phyloP scores from a whole-genome alignment of 2,113 vertebrate genomes.

The Scortum barcoo region DNA sequence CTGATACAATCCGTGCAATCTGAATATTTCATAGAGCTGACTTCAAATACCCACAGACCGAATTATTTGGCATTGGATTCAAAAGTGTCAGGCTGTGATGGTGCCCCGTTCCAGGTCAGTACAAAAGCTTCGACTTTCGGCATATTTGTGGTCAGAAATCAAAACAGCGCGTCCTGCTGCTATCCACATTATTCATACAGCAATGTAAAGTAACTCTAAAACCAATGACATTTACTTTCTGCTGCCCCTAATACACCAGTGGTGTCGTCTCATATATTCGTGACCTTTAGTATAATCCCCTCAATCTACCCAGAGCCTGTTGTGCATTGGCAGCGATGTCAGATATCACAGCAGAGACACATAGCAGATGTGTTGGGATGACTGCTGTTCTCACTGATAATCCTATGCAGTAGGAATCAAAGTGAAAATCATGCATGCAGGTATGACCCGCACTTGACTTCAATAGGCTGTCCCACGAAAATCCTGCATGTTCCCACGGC shows the following conservation, averaged over 20 bases:
- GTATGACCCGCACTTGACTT: conserved; percentile 1
- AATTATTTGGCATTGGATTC: conserved; percentile 59
- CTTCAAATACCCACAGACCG: conserved; percentile 46
- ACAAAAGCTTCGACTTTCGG: conserved; percentile 48
- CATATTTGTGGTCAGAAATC: conserved; percentile 43
- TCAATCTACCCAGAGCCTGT: conserved; percentile 58
- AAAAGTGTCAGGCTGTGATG: conserved; percentile 39
- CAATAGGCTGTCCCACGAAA: conserved; percentile 4
- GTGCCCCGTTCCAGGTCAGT: conserved; percentile 36
- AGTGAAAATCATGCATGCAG: conserved; percentile 33
- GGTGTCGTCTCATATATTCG: conserved; percentile 64
- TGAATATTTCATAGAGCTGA: conserved; percentile 65
- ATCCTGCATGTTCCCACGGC: neutral
- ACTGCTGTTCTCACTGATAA: conserved; percentile 35
- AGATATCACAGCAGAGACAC: conserved; percentile 50
- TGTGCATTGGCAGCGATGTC: conserved; percentile 45
- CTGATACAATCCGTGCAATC: conserved; percentile 31
- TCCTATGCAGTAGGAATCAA: conserved; percentile 28
- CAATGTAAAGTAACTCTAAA: conserved; percentile 67
- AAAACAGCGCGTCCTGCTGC: conserved; percentile 12
- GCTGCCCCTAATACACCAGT: conserved; percentile 55
- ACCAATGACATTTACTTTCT: conserved; percentile 74
- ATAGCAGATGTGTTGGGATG: conserved; percentile 37
- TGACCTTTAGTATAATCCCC: conserved; percentile 78
- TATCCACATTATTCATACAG: conserved; percentile 47